Conservation (phyloP, 2,888 invertebrate genomes). For the Synergus itoensis region DNA sequence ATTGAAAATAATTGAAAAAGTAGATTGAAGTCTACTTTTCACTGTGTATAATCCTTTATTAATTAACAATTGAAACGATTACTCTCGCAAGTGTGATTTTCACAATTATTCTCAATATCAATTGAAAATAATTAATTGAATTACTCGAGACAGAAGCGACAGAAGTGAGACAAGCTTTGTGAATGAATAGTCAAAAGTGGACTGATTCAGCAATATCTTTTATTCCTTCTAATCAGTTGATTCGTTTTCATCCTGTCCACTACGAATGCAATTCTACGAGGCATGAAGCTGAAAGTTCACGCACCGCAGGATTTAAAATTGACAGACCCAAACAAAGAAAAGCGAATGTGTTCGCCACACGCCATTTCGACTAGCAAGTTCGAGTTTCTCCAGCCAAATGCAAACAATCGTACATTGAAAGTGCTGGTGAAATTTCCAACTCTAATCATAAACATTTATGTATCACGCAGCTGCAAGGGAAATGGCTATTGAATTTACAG, state of each 20-base stretch:
- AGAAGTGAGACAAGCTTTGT: background rate
- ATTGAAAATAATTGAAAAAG: no score
- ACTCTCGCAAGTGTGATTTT: no score
- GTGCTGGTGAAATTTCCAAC: constrained; percentile 66
- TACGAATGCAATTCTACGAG: background rate
- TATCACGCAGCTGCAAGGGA: constrained; percentile 46
- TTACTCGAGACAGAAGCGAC: no score
- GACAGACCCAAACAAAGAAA: constrained; percentile 57
- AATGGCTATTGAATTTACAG: constrained; percentile 27
- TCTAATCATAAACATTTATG: constrained; percentile 62
- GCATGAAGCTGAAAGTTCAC: background rate
- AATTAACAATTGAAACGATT: no score
- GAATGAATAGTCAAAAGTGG: background rate
- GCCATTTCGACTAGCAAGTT: constrained; percentile 51
- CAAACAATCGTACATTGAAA: constrained; percentile 70
- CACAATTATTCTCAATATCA: no score
- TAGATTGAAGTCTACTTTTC: no score
- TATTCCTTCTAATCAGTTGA: constrained; percentile 3
- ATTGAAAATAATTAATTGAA: no score
- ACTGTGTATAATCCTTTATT: no score
- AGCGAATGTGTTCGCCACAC: constrained; percentile 54
- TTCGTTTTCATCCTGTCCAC: background rate
- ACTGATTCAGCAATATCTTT: no score
- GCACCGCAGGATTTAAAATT: constrained; percentile 41
- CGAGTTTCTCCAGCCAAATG: constrained; percentile 72